Percentiles rank a stretch among this genome's conserved stretches.
Conservation (phyloP, 2,797 vertebrate genomes). For the Dendrocincla tyrannina region DNA sequence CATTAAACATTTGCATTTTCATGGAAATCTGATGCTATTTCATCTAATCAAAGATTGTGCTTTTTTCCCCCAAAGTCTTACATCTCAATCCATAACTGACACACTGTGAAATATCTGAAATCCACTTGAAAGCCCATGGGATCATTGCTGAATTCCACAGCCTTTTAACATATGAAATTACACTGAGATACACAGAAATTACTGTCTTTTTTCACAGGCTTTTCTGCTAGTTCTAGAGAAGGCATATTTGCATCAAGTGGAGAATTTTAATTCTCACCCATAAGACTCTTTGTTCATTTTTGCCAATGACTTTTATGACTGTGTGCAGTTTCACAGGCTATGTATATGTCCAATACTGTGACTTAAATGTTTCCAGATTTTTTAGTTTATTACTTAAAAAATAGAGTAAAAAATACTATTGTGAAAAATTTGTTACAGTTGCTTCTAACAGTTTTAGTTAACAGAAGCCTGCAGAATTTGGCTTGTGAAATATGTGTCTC, state of each 20-base stretch:
- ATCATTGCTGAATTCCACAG: conserved; percentile 36
- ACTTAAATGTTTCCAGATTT: conserved; percentile 33
- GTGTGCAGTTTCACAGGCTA: neutral
- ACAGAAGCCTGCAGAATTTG: neutral
- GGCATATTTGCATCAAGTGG: conserved; percentile 13
- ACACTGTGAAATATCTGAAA: conserved; percentile 57
- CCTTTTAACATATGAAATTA: conserved; percentile 40
- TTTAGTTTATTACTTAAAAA: neutral
- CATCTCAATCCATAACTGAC: conserved; percentile 57
- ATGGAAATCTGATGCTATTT: conserved; percentile 48
- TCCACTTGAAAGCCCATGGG: conserved; percentile 47
- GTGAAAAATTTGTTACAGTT: neutral
- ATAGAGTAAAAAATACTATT: neutral
- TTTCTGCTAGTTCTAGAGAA: neutral
- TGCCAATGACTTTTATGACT: neutral
- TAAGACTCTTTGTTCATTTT: neutral
- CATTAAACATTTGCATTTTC: conserved; percentile 40
- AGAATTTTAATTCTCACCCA: conserved; percentile 24
- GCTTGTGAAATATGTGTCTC: neutral
- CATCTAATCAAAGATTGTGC: conserved; percentile 38
- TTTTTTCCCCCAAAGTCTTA: conserved; percentile 31
- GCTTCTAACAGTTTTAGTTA: neutral
- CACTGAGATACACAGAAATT: conserved; percentile 32
- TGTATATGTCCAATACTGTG: neutral
- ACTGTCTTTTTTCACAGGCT: neutral